phyloP scores from a whole-genome alignment of 2,797 vertebrate genomes.

The Anomalospiza imberbis region DNA sequence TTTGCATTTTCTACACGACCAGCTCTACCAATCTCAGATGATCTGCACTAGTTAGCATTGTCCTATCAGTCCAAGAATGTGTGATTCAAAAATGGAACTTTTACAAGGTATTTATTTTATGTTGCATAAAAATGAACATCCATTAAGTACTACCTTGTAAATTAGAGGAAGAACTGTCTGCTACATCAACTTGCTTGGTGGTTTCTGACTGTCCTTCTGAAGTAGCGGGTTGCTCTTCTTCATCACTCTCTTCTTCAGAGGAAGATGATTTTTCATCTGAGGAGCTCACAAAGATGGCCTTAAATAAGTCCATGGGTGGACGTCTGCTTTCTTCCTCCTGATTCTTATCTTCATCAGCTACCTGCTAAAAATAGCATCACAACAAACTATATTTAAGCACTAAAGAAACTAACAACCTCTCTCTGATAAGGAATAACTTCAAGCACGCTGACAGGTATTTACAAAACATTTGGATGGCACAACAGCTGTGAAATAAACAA shows the following conservation, averaged over 20 bases:
- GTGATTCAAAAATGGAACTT: neutral
- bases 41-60: neutral
- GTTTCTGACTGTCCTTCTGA: neutral
- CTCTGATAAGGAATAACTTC: neutral
- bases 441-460: neutral
- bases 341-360: constrained; percentile 8
- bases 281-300: constrained; percentile 91
- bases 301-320: constrained; percentile 94
- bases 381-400: neutral
- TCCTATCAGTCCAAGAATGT: neutral
- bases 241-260: constrained; percentile 81
- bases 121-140: neutral
- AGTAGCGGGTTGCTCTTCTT: constrained; percentile 33
- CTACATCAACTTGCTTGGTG: neutral
- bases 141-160: constrained; percentile 35
- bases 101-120: neutral
- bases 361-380: constrained; percentile 12
- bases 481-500: neutral
- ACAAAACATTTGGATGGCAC: neutral
- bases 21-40: neutral
- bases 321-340: constrained; percentile 80
- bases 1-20: neutral
- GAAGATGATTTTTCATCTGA: constrained; percentile 90
- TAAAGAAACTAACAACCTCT: neutral
- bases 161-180: neutral